A percentile compares a stretch with the other conserved stretches of the same genome.
phyloP scores from a whole-genome alignment of 2,888 invertebrate genomes.

The Heliconius sara region DNA sequence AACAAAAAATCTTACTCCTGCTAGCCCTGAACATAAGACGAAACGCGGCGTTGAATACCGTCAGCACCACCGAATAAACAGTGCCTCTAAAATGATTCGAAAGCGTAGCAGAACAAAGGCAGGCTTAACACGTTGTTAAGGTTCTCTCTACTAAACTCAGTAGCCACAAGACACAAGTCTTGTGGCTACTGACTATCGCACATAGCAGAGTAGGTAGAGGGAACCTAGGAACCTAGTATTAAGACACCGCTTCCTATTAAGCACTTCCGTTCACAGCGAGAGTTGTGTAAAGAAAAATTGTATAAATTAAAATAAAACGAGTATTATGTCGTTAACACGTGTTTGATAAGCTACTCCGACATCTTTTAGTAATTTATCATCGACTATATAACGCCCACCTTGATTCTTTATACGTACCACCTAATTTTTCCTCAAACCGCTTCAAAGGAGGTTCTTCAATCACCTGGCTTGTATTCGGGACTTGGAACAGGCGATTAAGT shows the following conservation, averaged over 20 bases:
- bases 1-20: background rate
- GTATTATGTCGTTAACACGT: slow-evolving; percentile 22
- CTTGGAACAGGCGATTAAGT: slow-evolving; percentile 21
- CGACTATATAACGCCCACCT: slow-evolving; percentile 64
- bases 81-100: background rate
- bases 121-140: background rate
- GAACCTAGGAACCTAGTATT: too few relatives aligned
- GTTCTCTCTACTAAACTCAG: background rate
- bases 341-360: slow-evolving; percentile 42
- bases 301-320: background rate
- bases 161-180: too few relatives aligned
- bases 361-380: slow-evolving; percentile 60
- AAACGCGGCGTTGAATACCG: too few relatives aligned
- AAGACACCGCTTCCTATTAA: too few relatives aligned
- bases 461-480: slow-evolving; percentile 59
- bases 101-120: background rate
- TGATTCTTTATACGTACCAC: slow-evolving; percentile 70
- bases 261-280: background rate
- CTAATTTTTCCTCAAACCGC: slow-evolving; percentile 73
- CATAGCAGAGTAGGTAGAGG: too few relatives aligned
- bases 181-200: too few relatives aligned
- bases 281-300: background rate
- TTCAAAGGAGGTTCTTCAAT: slow-evolving; percentile 79
- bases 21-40: background rate
- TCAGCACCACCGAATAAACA: background rate